These are phyloP conservation scores for Lomographa bimaculata DNA, from an alignment of 2,888 invertebrate genomes.

Conservation along the genomic window DNA sequence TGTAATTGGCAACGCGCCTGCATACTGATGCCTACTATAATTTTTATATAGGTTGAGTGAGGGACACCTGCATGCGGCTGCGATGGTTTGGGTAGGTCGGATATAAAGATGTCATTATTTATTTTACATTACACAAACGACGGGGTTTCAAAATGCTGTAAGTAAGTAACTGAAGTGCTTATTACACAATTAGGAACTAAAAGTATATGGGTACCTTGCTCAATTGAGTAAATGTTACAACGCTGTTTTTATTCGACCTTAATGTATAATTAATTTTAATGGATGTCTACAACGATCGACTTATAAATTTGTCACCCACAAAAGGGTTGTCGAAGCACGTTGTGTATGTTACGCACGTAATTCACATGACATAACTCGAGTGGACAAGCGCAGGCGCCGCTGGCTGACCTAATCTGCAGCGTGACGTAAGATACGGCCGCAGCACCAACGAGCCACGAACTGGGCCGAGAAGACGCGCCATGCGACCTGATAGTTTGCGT, in stretches of 20 bases:
- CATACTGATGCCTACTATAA: slow-evolving; percentile 72
- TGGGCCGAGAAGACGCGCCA: slow-evolving; percentile 71
- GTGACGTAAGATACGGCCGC: slow-evolving; percentile 55
- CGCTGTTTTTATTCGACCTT: slow-evolving; percentile 26
- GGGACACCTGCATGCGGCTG: slow-evolving; percentile 48
- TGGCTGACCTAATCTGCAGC: slow-evolving; percentile 68
- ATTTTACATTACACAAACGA: slow-evolving; percentile 7
- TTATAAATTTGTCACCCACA: slow-evolving; percentile 27
- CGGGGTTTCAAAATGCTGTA: neutral
- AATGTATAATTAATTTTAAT: slow-evolving; percentile 31
- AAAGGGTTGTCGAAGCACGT: slow-evolving; percentile 41
- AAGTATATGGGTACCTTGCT: slow-evolving; percentile 12
- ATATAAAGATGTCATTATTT: slow-evolving; percentile 17
- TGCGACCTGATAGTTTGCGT: slow-evolving; percentile 60
- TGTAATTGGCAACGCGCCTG: slow-evolving; percentile 81
- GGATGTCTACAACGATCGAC: slow-evolving; percentile 30
- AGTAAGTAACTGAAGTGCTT: too few relatives aligned
- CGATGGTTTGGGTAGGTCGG: too few relatives aligned
- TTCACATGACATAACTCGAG: slow-evolving; percentile 67
- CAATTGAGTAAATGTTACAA: slow-evolving; percentile 17
- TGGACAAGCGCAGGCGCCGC: slow-evolving; percentile 56
- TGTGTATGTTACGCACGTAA: slow-evolving; percentile 56
- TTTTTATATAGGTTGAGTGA: slow-evolving; percentile 61
- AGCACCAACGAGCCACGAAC: slow-evolving; percentile 50
- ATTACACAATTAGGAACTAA: neutral